Evolutionary conservation across 1,140 invertebrate genomes (phyloP), one percentile per base, ranked within the genome.

Genomic region (Kradibia gibbosae): DNA sequence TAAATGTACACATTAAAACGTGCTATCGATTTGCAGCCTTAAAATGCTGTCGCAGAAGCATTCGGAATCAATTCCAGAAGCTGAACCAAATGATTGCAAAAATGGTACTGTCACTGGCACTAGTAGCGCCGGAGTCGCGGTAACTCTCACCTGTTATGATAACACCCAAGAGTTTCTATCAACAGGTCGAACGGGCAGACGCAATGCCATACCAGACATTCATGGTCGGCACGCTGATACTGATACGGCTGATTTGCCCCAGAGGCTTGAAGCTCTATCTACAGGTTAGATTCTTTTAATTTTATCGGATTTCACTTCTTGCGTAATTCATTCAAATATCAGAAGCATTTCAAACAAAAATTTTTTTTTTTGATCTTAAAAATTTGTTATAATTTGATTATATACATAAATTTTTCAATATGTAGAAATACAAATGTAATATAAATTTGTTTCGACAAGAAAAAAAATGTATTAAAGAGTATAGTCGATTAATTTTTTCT

Each of bases 191-290:
- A 95, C 95, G 2, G 96, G 96, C 10, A 92, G 96, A 62, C 90
- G 96, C 79, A 97, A 97, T 88, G 96, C 96, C 3, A 90, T 97
- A 88, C 94, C 95, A 3, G 94, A 96, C 85, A 96, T 96, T 77
- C 89, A 95, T 31, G 92, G 94, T 53, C 93, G 93, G 53, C 92
- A 94, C 78, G 93, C 93, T 20, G 91, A 93, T 57, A 92, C 94
- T n/a, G 93, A 93, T 48, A 95, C 95, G 0, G 93, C 94, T 48
- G 95, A 95, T 86, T 90, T 96, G 83, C 93, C 95, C 0, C 92
- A 93, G 72, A 91, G 93, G 83, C 89, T 97, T 67, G 92, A 94
- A 82, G 92, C 93, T n/a, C 90, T 95, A 20, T 91, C 92, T 3
- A 94, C 93, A 53, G 91, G 91, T 65, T 2, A 17, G 70, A 36